A percentile compares a stretch with the other conserved stretches of the same genome.
phyloP scores from a whole-genome alignment of 2,888 invertebrate genomes.

The Dolomedes plantarius region DNA sequence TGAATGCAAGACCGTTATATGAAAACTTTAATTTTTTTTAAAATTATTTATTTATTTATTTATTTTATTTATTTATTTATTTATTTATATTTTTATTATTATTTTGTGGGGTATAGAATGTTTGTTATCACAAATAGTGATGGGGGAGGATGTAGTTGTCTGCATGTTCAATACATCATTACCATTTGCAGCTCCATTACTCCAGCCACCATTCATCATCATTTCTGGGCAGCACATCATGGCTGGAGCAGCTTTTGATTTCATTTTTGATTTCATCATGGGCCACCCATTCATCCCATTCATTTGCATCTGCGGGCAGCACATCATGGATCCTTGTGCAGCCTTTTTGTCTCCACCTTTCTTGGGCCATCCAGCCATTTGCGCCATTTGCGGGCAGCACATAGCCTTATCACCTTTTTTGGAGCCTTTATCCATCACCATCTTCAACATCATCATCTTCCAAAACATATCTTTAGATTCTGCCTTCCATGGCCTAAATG shows the following conservation, averaged over 20 bases:
- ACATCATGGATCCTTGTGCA: neutral
- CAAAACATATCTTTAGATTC: constrained; percentile 46
- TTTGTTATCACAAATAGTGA: too few species aligned
- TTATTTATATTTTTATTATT: too few species aligned
- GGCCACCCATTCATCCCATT: too few species aligned
- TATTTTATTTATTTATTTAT: too few species aligned
- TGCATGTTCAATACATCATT: too few species aligned
- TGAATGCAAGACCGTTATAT: too few species aligned
- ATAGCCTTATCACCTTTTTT: constrained; percentile 14
- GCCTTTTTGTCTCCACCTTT: neutral
- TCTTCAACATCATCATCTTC: constrained; percentile 55
- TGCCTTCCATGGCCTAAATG: constrained; percentile 1
- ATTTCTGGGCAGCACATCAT: constrained; percentile 30
- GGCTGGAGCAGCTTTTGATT: neutral
- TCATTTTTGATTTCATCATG: neutral
- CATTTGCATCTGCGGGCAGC: neutral
- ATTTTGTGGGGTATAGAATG: too few species aligned
- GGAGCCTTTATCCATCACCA: constrained; percentile 46
- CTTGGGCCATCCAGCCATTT: constrained; percentile 42
- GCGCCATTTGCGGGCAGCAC: constrained; percentile 28
- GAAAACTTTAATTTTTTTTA: too few species aligned
- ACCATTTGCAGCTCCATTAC: too few species aligned
- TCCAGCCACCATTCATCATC: constrained; percentile 18
- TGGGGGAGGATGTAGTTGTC: too few species aligned
- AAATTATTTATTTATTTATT: too few species aligned